Percentiles rank a stretch among this genome's conserved stretches.
Evolutionary conservation across 2,888 invertebrate genomes (phyloP).

Genomic region (Plebejus melissa): DNA sequence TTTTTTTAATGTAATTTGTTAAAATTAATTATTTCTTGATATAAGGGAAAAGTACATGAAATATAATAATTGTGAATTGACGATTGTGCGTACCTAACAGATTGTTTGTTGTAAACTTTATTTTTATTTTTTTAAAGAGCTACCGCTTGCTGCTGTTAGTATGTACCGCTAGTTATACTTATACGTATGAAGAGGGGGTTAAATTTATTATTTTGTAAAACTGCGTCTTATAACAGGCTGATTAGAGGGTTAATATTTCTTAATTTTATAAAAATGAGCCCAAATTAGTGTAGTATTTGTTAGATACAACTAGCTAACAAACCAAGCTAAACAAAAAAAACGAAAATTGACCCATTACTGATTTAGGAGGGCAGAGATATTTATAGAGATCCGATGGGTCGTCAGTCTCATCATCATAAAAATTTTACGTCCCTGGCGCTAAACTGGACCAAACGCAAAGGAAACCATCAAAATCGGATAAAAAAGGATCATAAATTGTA

Average conservation of each 20-base stretch:
- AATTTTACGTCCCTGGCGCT: not conserved
- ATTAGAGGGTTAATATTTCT: not conserved
- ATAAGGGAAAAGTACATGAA: too few relatives aligned
- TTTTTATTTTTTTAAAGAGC: too few relatives aligned
- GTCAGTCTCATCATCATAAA: constrained; percentile 18
- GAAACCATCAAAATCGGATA: constrained; percentile 11
- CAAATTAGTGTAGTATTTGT: not conserved
- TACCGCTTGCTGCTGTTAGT: too few relatives aligned
- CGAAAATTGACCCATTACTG: not conserved
- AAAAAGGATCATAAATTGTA: not conserved
- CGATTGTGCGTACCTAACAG: too few relatives aligned
- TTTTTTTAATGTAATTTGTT: not conserved
- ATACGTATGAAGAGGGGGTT: too few relatives aligned
- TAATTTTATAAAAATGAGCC: not conserved
- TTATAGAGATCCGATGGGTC: constrained; percentile 17
- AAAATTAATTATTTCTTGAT: too few relatives aligned
- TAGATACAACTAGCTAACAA: too few relatives aligned
- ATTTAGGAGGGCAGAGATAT: constrained; percentile 1
- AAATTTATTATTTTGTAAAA: too few relatives aligned
- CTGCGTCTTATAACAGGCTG: too few relatives aligned
- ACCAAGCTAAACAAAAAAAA: not conserved
- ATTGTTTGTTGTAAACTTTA: too few relatives aligned
- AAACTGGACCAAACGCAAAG: constrained; percentile 4
- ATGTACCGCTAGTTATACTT: too few relatives aligned
- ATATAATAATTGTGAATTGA: too few relatives aligned